Evolutionary conservation across 2,888 invertebrate species (phyloP).

Genomic region (Bembecia ichneumoniformis): DNA sequence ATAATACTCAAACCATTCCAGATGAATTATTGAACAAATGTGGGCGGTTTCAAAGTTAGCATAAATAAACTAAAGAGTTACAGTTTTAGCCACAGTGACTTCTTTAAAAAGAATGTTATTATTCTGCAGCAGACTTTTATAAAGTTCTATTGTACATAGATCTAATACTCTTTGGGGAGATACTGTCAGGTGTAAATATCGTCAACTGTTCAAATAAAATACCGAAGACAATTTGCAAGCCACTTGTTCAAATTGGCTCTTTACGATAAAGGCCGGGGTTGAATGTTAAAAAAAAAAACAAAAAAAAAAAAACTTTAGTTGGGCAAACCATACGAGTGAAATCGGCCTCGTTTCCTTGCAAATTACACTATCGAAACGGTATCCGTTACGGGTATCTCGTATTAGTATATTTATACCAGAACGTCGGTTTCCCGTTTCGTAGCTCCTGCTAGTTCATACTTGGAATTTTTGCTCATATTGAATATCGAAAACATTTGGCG

Average conservation of each 20-base stretch:
- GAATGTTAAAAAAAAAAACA: slow-evolving; percentile 1
- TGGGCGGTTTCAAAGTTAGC: no score
- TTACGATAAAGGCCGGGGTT: neutral
- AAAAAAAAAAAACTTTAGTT: slow-evolving; percentile 12
- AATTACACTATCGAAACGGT: slow-evolving; percentile 31
- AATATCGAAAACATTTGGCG: slow-evolving; percentile 4
- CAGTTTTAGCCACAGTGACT: no score
- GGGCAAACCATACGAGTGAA: slow-evolving; percentile 19
- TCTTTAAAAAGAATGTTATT: no score
- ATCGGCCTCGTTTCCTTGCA: slow-evolving; percentile 31
- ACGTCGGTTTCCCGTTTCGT: neutral
- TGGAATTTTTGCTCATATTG: neutral
- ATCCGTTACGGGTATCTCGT: slow-evolving; percentile 15
- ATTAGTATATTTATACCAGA: neutral
- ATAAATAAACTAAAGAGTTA: no score
- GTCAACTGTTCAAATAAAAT: no score
- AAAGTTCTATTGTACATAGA: no score
- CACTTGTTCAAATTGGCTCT: neutral
- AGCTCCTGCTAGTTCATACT: neutral
- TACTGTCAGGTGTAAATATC: no score
- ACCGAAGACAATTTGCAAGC: no score
- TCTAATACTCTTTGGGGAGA: no score
- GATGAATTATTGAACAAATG: no score
- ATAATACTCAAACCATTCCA: no score
- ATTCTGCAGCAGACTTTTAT: no score